phyloP scores from a whole-genome alignment of 2,888 invertebrate genomes.

The Coremacera marginata region DNA sequence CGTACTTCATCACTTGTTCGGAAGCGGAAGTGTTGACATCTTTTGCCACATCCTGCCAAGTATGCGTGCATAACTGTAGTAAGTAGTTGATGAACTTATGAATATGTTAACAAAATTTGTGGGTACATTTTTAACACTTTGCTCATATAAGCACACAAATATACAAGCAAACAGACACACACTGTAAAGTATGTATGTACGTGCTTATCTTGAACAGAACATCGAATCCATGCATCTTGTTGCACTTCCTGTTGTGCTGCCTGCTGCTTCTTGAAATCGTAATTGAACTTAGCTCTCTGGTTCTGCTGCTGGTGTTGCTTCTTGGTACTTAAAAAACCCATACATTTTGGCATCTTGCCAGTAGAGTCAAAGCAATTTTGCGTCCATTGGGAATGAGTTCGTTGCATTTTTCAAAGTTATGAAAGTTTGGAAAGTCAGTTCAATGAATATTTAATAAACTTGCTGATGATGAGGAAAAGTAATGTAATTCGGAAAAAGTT shows the following conservation, averaged over 20 bases:
- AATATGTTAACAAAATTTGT: too few species aligned
- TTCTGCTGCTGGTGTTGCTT: neutral
- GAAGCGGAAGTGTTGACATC: neutral
- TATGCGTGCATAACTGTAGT: neutral
- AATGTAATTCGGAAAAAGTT: neutral
- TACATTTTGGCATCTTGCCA: slow-evolving; percentile 3
- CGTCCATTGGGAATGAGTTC: neutral
- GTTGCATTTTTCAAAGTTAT: neutral
- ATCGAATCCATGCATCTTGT: too few species aligned
- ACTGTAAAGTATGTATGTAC: neutral
- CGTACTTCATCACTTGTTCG: neutral
- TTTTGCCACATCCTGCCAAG: neutral
- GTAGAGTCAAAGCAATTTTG: neutral
- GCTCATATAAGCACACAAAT: too few species aligned
- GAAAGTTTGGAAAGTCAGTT: neutral
- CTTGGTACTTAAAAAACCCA: neutral
- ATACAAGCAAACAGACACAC: neutral
- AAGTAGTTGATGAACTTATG: neutral
- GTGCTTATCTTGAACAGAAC: neutral
- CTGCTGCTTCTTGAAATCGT: neutral
- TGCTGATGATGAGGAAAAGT: neutral
- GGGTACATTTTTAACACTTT: too few species aligned
- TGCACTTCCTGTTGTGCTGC: too few species aligned
- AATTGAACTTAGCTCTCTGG: neutral
- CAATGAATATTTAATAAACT: neutral